phyloP scores from a whole-genome alignment of 2,888 invertebrate genomes.

The Nomada flava region DNA sequence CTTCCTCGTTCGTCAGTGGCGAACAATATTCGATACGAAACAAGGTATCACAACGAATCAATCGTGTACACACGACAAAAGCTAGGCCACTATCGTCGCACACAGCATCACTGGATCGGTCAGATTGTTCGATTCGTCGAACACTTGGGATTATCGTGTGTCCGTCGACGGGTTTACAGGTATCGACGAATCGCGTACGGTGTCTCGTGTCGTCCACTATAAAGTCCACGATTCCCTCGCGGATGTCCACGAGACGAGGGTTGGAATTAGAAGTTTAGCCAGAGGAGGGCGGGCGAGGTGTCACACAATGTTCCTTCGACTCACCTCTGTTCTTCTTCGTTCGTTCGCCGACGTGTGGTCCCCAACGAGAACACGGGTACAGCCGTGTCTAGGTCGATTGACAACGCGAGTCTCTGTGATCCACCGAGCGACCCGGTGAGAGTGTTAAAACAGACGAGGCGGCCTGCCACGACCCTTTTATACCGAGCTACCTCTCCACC shows the following conservation, averaged over 20 bases:
- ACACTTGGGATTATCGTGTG: not conserved
- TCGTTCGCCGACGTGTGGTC: conserved; percentile 38
- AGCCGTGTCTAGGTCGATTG: conserved; percentile 38
- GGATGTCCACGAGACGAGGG: not conserved
- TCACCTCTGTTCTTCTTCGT: conserved; percentile 64
- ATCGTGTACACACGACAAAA: conserved; percentile 25
- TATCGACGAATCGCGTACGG: conserved; percentile 2
- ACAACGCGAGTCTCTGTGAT: conserved; percentile 60
- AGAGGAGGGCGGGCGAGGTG: not conserved
- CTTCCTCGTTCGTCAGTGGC: too few relatives aligned
- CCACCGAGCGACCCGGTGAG: conserved; percentile 77
- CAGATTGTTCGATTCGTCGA: not conserved
- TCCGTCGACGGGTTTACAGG: conserved; percentile 11
- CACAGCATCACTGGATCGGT: conserved; percentile 57
- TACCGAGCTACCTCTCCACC: conserved; percentile 78
- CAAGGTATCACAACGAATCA: conserved; percentile 2
- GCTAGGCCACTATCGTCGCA: conserved; percentile 56
- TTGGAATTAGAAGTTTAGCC: not conserved
- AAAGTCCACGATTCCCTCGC: conserved; percentile 22
- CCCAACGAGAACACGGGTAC: conserved; percentile 43
- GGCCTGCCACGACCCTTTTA: conserved; percentile 80
- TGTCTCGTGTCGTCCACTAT: conserved; percentile 15
- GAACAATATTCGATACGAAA: not conserved
- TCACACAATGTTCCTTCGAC: conserved; percentile 45
- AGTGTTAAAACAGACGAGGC: conserved; percentile 83